Conservation (phyloP, 2,113 vertebrate genomes). For the Abramis brama region DNA sequence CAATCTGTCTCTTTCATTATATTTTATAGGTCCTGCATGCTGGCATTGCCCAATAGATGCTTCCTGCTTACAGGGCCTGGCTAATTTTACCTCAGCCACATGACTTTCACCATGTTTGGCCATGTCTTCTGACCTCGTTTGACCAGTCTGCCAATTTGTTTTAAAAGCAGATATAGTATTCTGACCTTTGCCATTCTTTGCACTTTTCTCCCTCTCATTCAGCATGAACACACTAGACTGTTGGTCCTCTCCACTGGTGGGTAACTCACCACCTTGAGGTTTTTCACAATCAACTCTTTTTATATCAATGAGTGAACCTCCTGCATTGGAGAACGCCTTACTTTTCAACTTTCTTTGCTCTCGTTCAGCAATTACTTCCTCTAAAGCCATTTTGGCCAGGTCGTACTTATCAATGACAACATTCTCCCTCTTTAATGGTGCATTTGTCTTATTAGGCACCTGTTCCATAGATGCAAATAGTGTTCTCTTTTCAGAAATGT, state of each 20-base stretch:
- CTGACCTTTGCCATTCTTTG: conserved; percentile 63
- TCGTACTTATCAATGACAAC: conserved; percentile 67
- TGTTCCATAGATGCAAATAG: conserved; percentile 66
- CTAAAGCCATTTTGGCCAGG: conserved; percentile 72
- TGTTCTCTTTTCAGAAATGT: conserved; percentile 69
- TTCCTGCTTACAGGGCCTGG: conserved; percentile 44
- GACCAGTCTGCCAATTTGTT: conserved; percentile 55
- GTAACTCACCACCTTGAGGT: conserved; percentile 29
- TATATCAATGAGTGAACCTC: conserved; percentile 28
- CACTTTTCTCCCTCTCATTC: conserved; percentile 56
- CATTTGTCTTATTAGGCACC: conserved; percentile 52
- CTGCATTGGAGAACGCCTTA: conserved; percentile 30
- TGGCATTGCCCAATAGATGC: conserved; percentile 25
- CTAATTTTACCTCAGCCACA: conserved; percentile 48
- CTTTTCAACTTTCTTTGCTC: conserved; percentile 52
- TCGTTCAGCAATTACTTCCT: conserved; percentile 74
- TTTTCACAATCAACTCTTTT: conserved; percentile 41
- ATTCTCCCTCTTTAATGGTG: conserved; percentile 54
- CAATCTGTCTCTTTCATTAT: conserved; percentile 27
- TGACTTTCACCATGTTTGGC: conserved; percentile 56
- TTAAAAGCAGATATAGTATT: conserved; percentile 46
- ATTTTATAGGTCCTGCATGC: conserved; percentile 27
- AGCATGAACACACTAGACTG: conserved; percentile 13
- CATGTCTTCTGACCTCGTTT: conserved; percentile 64
- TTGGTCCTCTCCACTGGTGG: conserved; percentile 28